A percentile compares a stretch with the other conserved stretches of the same genome.
phyloP scores from a whole-genome alignment of 1,140 invertebrate species.

The Drosophila varians region DNA sequence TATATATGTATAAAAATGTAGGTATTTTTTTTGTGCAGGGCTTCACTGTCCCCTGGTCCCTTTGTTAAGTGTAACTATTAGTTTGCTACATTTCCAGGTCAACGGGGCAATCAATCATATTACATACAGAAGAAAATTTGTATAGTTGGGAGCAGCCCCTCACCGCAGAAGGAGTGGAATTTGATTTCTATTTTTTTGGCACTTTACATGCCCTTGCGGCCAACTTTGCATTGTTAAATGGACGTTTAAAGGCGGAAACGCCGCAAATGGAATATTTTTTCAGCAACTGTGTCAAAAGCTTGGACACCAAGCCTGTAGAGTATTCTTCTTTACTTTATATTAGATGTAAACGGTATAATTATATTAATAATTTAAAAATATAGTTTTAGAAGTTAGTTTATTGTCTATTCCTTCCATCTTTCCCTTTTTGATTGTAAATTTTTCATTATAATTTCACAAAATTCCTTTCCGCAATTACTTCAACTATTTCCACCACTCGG shows the following conservation, averaged over 20 bases:
- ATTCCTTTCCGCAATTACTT: slow-evolving; percentile 12
- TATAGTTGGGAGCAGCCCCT: slow-evolving; percentile 51
- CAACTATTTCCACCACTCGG: slow-evolving; percentile 19
- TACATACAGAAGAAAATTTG: slow-evolving; percentile 76
- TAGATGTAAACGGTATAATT: neutral
- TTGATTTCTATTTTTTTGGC: slow-evolving; percentile 28
- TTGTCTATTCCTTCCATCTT: no score
- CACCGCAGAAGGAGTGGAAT: slow-evolving; percentile 42
- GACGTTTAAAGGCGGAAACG: slow-evolving; percentile 10
- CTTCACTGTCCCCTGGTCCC: slow-evolving; percentile 44
- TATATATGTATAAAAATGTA: slow-evolving; percentile 1
- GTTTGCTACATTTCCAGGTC: slow-evolving; percentile 75
- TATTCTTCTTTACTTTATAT: neutral
- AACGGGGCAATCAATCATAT: slow-evolving; percentile 81
- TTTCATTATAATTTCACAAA: slow-evolving; percentile 20
- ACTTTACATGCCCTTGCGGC: slow-evolving; percentile 49
- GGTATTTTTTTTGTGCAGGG: neutral
- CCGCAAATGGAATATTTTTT: slow-evolving; percentile 16
- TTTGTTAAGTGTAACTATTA: slow-evolving; percentile 81
- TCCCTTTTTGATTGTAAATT: slow-evolving; percentile 3
- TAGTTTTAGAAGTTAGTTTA: no score
- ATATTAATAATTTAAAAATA: no score
- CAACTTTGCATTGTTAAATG: slow-evolving; percentile 34
- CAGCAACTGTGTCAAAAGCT: slow-evolving; percentile 22
- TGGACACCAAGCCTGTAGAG: neutral